Conservation (phyloP, 2,113 vertebrate species). For the Trachemys scripta region DNA sequence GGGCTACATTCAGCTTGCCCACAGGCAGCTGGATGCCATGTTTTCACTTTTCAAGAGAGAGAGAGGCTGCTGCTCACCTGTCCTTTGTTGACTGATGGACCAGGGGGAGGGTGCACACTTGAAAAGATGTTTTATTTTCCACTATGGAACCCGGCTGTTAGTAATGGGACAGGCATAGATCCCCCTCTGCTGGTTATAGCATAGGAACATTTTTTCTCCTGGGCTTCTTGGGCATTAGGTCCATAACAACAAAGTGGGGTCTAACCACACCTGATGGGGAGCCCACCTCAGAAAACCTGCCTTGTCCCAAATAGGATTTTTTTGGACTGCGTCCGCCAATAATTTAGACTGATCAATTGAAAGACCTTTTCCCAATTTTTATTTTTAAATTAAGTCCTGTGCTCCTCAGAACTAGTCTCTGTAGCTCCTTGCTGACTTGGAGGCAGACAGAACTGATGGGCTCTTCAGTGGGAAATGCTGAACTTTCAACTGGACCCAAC, state of each 20-base stretch:
- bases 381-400: too few relatives aligned
- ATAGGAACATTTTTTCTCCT: not conserved
- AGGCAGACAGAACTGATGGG: not conserved
- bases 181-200: not conserved
- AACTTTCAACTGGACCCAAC: not conserved
- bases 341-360: too few relatives aligned
- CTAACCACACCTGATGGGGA: too few relatives aligned
- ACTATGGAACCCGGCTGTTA: not conserved
- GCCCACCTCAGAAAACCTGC: too few relatives aligned
- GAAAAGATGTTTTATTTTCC: not conserved
- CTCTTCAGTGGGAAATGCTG: not conserved
- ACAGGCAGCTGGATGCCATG: not conserved
- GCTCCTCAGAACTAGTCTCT: not conserved
- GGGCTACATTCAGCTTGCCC: not conserved
- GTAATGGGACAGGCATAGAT: not conserved
- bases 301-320: too few relatives aligned
- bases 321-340: too few relatives aligned
- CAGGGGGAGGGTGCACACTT: not conserved
- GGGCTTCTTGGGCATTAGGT: too few relatives aligned
- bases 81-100: not conserved
- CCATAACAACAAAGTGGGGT: too few relatives aligned
- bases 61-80: not conserved
- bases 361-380: too few relatives aligned
- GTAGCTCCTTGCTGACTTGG: not conserved
- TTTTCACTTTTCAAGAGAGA: not conserved